These are phyloP conservation scores for Cranoglanis bouderius DNA, from an alignment of 2,113 vertebrate species.

Conservation along the genomic window DNA sequence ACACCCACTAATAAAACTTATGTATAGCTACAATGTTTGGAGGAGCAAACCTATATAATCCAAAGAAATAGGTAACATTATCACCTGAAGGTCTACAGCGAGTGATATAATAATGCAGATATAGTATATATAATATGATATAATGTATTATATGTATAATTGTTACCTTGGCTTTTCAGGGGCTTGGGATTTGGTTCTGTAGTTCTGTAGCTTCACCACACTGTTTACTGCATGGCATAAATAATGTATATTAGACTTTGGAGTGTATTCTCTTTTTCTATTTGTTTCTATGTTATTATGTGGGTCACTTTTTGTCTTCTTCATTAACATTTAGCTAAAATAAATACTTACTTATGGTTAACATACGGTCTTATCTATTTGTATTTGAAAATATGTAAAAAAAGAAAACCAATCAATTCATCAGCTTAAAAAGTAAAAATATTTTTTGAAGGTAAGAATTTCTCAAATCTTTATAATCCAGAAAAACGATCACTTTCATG, in stretches of 20 bases:
- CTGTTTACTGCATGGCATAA: not conserved
- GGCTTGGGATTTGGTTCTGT: not conserved
- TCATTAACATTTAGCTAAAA: not conserved
- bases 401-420: not conserved
- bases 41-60: not conserved
- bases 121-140: not conserved
- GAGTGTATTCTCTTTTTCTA: not conserved
- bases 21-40: not conserved
- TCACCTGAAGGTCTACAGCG: not conserved
- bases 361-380: not conserved
- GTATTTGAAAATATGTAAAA: not conserved
- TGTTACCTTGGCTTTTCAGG: not conserved
- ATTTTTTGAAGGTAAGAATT: not conserved
- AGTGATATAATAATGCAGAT: not conserved
- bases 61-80: not conserved
- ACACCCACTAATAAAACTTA: not conserved
- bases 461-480: not conserved
- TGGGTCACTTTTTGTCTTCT: not conserved
- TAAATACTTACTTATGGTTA: not conserved
- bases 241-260: not conserved
- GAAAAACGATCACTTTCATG: not conserved
- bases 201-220: not conserved
- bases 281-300: not conserved
- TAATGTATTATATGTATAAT: not conserved
- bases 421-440: not conserved